Conservation (phyloP, 2,113 vertebrate species). For the Myiozetetes cayanensis region DNA sequence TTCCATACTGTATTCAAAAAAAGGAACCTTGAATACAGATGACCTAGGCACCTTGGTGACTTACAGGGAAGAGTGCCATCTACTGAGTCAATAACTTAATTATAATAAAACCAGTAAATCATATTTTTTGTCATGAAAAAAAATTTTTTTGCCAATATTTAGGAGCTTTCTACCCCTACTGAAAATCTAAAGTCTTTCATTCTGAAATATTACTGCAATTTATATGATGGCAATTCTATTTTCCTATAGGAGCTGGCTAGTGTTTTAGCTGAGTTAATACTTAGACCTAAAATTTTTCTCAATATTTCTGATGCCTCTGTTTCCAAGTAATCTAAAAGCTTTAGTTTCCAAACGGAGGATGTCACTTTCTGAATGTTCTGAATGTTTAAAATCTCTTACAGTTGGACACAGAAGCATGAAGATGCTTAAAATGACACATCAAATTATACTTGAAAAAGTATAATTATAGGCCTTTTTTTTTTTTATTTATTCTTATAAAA, state of each 20-base stretch:
- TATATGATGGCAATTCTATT: background rate
- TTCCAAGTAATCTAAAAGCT: background rate
- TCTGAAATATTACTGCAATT: background rate
- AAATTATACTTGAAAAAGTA: background rate
- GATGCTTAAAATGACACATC: background rate
- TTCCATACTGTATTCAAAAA: background rate
- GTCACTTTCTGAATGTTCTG: background rate
- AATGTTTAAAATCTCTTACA: background rate
- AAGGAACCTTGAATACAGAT: background rate
- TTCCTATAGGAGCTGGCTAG: background rate
- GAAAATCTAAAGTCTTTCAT: background rate
- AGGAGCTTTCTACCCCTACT: background rate
- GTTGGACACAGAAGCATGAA: background rate
- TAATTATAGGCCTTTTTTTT: background rate
- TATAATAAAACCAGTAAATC: background rate
- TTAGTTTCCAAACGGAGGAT: background rate
- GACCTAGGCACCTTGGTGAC: background rate
- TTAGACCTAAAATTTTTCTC: background rate
- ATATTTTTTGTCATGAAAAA: background rate
- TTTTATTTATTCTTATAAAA: background rate
- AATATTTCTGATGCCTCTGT: background rate
- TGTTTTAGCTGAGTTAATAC: background rate
- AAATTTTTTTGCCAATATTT: background rate
- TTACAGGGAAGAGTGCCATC: constrained; percentile 52
- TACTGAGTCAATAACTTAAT: constrained; percentile 33